These are phyloP conservation scores for Cydia amplana DNA, from an alignment of 1,140 invertebrate genomes.

Conservation along the genomic window DNA sequence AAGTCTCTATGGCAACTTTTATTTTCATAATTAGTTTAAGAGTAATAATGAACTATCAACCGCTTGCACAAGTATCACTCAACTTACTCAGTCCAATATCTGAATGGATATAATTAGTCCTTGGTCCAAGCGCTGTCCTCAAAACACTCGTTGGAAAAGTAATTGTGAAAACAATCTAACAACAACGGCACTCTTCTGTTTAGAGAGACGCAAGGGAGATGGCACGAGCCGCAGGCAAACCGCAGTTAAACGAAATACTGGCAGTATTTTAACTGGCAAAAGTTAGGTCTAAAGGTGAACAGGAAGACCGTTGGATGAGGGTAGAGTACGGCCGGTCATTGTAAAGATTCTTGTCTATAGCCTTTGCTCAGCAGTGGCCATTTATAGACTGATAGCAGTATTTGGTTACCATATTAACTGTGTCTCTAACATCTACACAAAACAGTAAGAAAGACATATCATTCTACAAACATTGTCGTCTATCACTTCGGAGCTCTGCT, in stretches of 20 bases:
- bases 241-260: not conserved
- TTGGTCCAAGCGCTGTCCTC: not conserved
- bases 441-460: too few relatives aligned
- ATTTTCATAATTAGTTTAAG: too few relatives aligned
- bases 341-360: not conserved
- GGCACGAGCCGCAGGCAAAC: not conserved
- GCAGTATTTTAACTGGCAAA: not conserved
- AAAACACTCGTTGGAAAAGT: conserved; percentile 13
- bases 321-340: too few relatives aligned
- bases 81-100: not conserved
- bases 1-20: too few relatives aligned
- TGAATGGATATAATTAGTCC: not conserved
- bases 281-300: not conserved
- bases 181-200: not conserved
- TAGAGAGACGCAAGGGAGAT: not conserved
- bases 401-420: not conserved
- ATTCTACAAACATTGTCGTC: not conserved
- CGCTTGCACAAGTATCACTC: not conserved
- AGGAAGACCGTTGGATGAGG: too few relatives aligned
- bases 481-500: not conserved
- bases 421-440: too few relatives aligned
- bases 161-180: conserved; percentile 22
- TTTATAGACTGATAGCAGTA: not conserved
- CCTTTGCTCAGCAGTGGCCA: not conserved
- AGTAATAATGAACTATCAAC: too few relatives aligned